Evolutionary conservation across 2,113 vertebrate species (phyloP).

Genomic region (Epinephelus cyanopodus): DNA sequence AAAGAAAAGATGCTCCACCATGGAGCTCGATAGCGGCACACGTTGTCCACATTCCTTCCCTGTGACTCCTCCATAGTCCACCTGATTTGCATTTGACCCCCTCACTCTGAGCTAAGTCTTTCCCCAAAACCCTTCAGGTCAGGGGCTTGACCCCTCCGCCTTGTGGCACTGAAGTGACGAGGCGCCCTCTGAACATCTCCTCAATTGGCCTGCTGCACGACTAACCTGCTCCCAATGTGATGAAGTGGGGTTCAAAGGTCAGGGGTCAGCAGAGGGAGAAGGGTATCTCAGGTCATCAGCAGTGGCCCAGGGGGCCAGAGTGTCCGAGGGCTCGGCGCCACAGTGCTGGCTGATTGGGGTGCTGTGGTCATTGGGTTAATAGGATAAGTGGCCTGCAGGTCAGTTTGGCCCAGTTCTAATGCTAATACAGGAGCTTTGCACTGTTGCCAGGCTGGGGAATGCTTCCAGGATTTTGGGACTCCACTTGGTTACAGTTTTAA

Average conservation of each 20-base stretch:
- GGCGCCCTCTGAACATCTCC: slow-evolving; percentile 49
- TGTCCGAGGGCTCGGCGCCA: slow-evolving; percentile 64
- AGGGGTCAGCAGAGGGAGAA: slow-evolving; percentile 58
- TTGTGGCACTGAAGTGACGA: slow-evolving; percentile 56
- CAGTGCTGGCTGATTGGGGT: slow-evolving; percentile 61
- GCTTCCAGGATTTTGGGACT: slow-evolving; percentile 53
- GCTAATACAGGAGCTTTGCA: slow-evolving; percentile 71
- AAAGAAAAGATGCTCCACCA: slow-evolving; percentile 16
- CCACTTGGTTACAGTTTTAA: slow-evolving; percentile 62
- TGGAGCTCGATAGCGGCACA: slow-evolving; percentile 38
- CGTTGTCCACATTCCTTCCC: slow-evolving; percentile 55
- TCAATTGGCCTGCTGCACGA: slow-evolving; percentile 61
- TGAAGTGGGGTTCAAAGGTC: slow-evolving; percentile 76
- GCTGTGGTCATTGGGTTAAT: slow-evolving; percentile 79
- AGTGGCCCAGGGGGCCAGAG: slow-evolving; percentile 49
- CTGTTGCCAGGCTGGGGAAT: slow-evolving; percentile 50
- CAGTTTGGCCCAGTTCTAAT: slow-evolving; percentile 78
- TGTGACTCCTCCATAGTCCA: slow-evolving; percentile 33
- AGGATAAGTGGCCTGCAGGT: slow-evolving; percentile 79
- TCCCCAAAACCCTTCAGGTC: slow-evolving; percentile 54
- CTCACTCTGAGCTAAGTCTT: slow-evolving; percentile 35
- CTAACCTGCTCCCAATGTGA: slow-evolving; percentile 66
- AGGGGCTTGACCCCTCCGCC: slow-evolving; percentile 57
- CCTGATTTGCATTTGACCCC: slow-evolving; percentile 65
- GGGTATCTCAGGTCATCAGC: slow-evolving; percentile 81